phyloP scores from a whole-genome alignment of 2,113 vertebrate genomes.

The Leucosticte australis region DNA sequence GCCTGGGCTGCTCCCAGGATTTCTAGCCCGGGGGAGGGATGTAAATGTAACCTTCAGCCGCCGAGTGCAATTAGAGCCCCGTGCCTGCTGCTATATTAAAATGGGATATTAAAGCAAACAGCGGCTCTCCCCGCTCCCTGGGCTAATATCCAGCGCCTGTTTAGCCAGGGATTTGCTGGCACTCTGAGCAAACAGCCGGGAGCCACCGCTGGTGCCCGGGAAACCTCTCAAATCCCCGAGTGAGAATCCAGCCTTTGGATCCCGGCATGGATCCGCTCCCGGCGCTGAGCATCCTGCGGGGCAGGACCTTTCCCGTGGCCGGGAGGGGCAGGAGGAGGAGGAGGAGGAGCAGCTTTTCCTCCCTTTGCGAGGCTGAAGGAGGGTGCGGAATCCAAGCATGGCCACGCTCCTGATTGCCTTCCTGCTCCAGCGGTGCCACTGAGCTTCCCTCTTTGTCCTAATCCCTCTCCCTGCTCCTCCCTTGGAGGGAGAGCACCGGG shows the following conservation, averaged over 20 bases:
- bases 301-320: not conserved
- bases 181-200: not conserved
- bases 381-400: accelerated
- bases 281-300: not conserved
- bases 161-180: constrained; percentile 28
- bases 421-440: accelerated
- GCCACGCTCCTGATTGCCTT: not conserved
- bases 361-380: not conserved
- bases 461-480: not conserved
- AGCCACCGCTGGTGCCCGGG: not conserved
- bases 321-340: not conserved
- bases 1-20: not conserved
- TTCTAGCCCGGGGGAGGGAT: not conserved
- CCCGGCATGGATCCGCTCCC: not conserved
- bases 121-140: not conserved
- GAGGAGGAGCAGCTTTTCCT: not conserved
- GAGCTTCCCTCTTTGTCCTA: not conserved
- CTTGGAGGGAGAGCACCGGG: not conserved
- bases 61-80: constrained; percentile 6
- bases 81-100: constrained; percentile 41
- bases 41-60: constrained; percentile 71
- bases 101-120: constrained; percentile 67
- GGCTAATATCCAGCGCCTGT: not conserved
- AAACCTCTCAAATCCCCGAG: not conserved
- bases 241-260: not conserved